These are phyloP conservation scores for Eurytoma californica DNA, from an alignment of 2,888 invertebrate genomes.

Conservation along the genomic window DNA sequence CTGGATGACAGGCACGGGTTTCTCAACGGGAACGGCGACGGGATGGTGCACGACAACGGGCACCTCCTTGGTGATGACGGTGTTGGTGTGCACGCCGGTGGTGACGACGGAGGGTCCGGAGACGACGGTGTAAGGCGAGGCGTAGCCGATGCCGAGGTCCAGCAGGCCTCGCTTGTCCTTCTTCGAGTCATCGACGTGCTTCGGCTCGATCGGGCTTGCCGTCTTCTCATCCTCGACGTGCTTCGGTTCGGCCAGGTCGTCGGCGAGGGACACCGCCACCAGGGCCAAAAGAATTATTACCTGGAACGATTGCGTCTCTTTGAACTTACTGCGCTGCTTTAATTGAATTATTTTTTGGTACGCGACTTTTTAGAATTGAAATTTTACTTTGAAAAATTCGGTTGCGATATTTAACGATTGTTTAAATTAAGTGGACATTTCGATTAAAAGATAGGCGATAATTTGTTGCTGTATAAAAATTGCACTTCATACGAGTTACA, in stretches of 20 bases:
- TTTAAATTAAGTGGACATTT: too few species aligned
- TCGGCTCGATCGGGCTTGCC: conserved; percentile 38
- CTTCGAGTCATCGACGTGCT: conserved; percentile 62
- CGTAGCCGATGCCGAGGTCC: conserved; percentile 68
- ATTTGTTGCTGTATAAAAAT: too few species aligned
- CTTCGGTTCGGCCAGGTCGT: not conserved
- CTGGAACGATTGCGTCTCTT: conserved; percentile 61
- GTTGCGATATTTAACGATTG: too few species aligned
- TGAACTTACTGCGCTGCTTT: too few species aligned
- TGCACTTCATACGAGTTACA: too few species aligned
- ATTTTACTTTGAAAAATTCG: too few species aligned
- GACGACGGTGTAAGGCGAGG: conserved; percentile 27
- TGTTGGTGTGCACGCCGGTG: conserved; percentile 71
- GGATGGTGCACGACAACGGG: conserved; percentile 77
- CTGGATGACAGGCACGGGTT: conserved; percentile 72
- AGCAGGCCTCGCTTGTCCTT: conserved; percentile 72
- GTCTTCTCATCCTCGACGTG: not conserved
- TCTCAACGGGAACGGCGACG: conserved; percentile 76
- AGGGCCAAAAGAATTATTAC: conserved; percentile 68
- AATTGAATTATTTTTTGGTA: too few species aligned
- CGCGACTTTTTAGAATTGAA: too few species aligned
- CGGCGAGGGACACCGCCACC: conserved; percentile 73
- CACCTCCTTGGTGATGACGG: conserved; percentile 76
- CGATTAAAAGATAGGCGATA: too few species aligned
- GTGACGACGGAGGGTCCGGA: not conserved